phyloP scores from a whole-genome alignment of 1,140 invertebrate species.

The Onthophagus taurus region DNA sequence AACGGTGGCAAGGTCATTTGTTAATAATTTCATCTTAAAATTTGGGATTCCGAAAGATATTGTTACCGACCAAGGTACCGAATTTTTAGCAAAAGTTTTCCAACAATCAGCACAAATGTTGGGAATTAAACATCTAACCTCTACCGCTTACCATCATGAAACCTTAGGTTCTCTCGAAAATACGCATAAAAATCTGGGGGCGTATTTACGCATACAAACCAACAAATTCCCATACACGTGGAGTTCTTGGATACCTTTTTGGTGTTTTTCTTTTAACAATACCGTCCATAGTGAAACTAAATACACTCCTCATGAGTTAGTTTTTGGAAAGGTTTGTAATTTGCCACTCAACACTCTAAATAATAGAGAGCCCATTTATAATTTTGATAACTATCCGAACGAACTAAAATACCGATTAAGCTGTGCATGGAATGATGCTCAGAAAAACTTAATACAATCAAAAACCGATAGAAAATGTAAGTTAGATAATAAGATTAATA shows the following conservation, averaged over 20 bases:
- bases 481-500: not conserved
- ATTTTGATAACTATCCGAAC: conserved; percentile 1
- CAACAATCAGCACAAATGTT: conserved; percentile 20
- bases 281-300: conserved; percentile 17
- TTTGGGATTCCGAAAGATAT: too few species aligned
- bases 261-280: conserved; percentile 22
- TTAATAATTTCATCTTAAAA: too few species aligned
- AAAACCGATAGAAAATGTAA: conserved; percentile 12
- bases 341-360: conserved; percentile 7
- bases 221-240: conserved; percentile 16
- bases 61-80: conserved; percentile 20
- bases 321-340: conserved; percentile 21
- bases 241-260: conserved; percentile 23
- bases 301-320: conserved; percentile 22
- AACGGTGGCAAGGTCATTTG: conserved; percentile 19
- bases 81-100: conserved; percentile 19
- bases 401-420: conserved; percentile 15
- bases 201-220: conserved; percentile 20
- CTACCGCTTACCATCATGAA: conserved; percentile 27
- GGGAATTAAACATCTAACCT: conserved; percentile 20
- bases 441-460: conserved; percentile 13
- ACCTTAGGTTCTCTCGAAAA: conserved; percentile 23
- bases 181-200: conserved; percentile 24
- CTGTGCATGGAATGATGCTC: conserved; percentile 11
- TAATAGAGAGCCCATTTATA: conserved; percentile 1